Evolutionary conservation across 1,140 invertebrate genomes (phyloP).

Genomic region (Ceratosolen solmsi): DNA sequence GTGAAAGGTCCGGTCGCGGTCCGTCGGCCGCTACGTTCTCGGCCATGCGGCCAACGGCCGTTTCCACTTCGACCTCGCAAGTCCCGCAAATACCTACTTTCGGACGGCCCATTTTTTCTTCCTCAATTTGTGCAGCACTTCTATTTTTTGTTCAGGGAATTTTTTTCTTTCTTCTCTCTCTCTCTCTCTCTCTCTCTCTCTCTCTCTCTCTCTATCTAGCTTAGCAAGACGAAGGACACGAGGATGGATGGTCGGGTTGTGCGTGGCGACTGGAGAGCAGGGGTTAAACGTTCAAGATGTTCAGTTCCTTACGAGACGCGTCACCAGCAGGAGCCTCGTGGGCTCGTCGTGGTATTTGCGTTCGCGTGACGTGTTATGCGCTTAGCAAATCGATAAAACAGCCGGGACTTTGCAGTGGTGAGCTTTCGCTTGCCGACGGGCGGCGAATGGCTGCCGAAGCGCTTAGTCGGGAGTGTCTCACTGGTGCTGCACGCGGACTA

Average conservation of each 20-base stretch:
- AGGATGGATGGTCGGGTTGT: conserved; percentile 59
- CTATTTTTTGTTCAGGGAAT: conserved; percentile 39
- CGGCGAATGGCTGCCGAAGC: not conserved
- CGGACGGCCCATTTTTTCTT: conserved; percentile 58
- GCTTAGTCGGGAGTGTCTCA: not conserved
- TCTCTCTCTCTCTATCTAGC: conserved; percentile 47
- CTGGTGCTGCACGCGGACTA: not conserved
- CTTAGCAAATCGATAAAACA: not conserved
- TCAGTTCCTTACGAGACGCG: conserved; percentile 65
- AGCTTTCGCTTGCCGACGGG: conserved; percentile 42
- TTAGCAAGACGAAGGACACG: conserved; percentile 56
- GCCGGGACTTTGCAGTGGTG: not conserved
- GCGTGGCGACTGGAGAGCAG: conserved; percentile 45
- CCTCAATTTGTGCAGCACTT: conserved; percentile 49
- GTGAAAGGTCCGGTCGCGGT: conserved; percentile 2
- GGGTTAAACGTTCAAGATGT: conserved; percentile 63
- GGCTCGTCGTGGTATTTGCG: not conserved
- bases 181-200: conserved; percentile 32
- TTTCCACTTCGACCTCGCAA: conserved; percentile 61
- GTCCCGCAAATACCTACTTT: conserved; percentile 64
- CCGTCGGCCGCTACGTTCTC: conserved; percentile 25
- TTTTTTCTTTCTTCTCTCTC: conserved; percentile 46
- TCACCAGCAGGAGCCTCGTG: conserved; percentile 53
- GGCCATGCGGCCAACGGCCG: not conserved
- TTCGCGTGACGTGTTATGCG: not conserved